These are phyloP conservation scores for Anthopleura sola DNA, from an alignment of 64 coral and sea anemone genomes.

Conservation along the genomic window DNA sequence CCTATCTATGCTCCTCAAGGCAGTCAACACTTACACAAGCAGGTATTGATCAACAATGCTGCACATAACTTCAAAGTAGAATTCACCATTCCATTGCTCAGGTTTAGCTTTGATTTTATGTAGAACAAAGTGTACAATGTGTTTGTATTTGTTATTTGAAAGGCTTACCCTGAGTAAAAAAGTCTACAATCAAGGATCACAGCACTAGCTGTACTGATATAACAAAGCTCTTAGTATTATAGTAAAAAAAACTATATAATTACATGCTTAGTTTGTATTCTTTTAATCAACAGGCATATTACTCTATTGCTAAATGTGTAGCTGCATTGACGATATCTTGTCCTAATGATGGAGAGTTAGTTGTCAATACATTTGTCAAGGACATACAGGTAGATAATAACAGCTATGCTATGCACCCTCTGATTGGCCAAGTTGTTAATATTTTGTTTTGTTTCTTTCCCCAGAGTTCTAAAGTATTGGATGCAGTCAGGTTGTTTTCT, in stretches of 20 bases:
- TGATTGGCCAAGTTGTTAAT: no score
- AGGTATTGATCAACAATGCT: slow-evolving; percentile 48
- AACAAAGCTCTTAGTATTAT: no score
- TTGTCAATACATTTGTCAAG: slow-evolving; percentile 86
- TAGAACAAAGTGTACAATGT: background rate
- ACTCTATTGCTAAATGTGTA: slow-evolving; percentile 98
- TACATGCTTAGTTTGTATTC: background rate
- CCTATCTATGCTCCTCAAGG: slow-evolving; percentile 83
- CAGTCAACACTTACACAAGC: slow-evolving; percentile 79
- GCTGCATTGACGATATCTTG: slow-evolving; percentile 87
- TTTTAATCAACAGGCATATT: slow-evolving; percentile 60
- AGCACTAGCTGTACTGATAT: no score
- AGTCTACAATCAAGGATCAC: no score
- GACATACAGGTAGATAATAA: slow-evolving; percentile 73
- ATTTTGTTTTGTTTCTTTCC: background rate
- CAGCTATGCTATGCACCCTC: no score
- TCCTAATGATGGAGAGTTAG: slow-evolving; percentile 63
- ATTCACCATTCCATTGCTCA: no score
- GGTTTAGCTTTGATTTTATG: no score
- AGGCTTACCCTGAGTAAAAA: background rate
- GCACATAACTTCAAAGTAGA: no score
- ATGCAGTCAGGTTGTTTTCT: slow-evolving; percentile 85
- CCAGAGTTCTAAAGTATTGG: slow-evolving; percentile 78
- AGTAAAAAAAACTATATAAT: no score
- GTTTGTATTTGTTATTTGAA: background rate